Conservation (phyloP, 1,140 invertebrate genomes). For the Achatina immaculata region DNA sequence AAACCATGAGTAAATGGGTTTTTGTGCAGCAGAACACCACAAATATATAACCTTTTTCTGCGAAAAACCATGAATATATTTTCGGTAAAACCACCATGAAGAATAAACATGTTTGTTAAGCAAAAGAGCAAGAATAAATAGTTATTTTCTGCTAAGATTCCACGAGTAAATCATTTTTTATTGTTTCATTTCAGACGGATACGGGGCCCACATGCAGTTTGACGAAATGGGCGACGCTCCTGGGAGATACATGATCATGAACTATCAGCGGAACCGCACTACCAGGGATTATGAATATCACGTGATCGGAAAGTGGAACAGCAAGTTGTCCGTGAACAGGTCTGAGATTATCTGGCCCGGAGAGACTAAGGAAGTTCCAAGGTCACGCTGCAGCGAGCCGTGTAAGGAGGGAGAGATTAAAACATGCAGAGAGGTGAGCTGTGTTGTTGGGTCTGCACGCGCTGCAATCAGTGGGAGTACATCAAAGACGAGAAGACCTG, state of each 20-base stretch:
- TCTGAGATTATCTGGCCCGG: conserved; percentile 63
- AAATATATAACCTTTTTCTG: no score
- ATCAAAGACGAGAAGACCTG: conserved; percentile 77
- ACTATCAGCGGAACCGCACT: conserved; percentile 61
- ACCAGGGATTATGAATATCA: conserved; percentile 63
- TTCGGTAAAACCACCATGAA: neutral
- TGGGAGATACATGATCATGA: conserved; percentile 72
- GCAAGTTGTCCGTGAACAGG: conserved; percentile 46
- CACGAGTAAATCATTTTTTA: neutral
- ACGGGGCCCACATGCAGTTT: conserved; percentile 65
- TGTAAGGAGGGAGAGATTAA: conserved; percentile 83
- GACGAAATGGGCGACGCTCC: conserved; percentile 73
- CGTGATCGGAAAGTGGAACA: conserved; percentile 64
- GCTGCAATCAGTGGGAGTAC: conserved; percentile 77
- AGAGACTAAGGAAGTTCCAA: conserved; percentile 69
- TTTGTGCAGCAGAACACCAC: no score
- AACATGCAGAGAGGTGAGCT: conserved; percentile 93
- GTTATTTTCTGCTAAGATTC: conserved; percentile 1
- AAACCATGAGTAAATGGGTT: neutral
- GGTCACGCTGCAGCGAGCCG: conserved; percentile 78
- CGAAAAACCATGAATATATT: neutral
- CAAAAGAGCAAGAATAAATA: neutral
- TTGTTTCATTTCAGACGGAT: conserved; percentile 56
- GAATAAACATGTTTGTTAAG: neutral
- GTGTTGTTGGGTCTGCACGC: conserved; percentile 81